Evolutionary conservation across 2,113 vertebrate species (phyloP), one percentile per base, ranked within the genome.

Genomic region (Holacanthus passer): DNA sequence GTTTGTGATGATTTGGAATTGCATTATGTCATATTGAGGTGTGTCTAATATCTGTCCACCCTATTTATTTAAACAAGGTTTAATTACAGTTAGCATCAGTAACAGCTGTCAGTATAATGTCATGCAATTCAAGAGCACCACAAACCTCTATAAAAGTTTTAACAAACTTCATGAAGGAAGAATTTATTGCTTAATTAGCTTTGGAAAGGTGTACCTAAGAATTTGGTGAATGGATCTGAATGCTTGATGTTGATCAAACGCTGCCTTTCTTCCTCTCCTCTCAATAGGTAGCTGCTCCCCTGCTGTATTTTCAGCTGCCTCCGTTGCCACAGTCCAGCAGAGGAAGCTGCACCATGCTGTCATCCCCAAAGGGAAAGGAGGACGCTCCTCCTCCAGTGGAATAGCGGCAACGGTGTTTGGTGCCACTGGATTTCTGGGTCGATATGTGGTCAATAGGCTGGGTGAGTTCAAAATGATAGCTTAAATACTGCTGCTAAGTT

Each of bases 341-440:
- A 94, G 95, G 87, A 96, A 95, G 7, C 86, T 97, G 78, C 98
- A 99, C 82, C 94, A 98, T 76, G 94, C 96, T 0, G 2, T 97
- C 58, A 86, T 98, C 27, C 97, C 98, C 50, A 95, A 87, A 73
- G 98, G 98, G 5, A 97, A 96, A 84, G 96, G 97, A 3, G 98
- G 98, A 0, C 96, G 98, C 37, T 99, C 97, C 1, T 99, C 98
- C 0, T 95, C 95, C 83, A 99, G 98, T 48, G 98, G 98, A 39
- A 88, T 99, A 0, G 96, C 97, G 9, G 98, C 97, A 69, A 99
- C 97, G 0, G 98, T 99, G 41, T 99, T 99, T 73, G 98, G 98
- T 66, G 98, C 97, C 31, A 97, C 98, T 0, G 98, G 98, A 12
- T 99, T 97, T 81, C 89, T 99, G 80, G 98, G 98, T 16, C 94